These are phyloP conservation scores for Podabrus alpinus DNA, from an alignment of 2,888 invertebrate genomes.

Conservation along the genomic window DNA sequence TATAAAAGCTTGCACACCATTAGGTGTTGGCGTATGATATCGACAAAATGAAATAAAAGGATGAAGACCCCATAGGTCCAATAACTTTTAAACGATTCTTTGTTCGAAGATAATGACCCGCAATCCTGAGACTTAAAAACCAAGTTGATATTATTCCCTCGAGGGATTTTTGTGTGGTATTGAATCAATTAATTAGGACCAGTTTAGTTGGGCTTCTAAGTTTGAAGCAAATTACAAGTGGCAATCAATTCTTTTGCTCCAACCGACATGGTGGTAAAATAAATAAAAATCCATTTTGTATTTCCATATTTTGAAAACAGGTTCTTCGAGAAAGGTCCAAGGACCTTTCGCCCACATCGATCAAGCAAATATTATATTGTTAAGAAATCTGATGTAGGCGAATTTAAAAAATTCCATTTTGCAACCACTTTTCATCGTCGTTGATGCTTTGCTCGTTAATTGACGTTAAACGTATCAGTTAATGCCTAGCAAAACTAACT, in stretches of 20 bases:
- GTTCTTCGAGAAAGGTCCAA: conserved; percentile 20
- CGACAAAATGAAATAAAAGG: neutral
- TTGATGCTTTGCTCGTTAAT: neutral
- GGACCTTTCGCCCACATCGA: conserved; percentile 27
- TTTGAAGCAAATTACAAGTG: neutral
- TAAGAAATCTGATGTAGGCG: neutral
- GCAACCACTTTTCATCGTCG: neutral
- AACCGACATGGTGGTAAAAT: conserved; percentile 1
- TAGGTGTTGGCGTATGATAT: neutral
- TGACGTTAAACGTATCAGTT: neutral
- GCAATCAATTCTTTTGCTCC: neutral
- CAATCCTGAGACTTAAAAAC: neutral
- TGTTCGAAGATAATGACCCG: conserved; percentile 3
- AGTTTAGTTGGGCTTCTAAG: neutral
- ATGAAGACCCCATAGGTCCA: neutral
- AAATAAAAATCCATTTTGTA: conserved; percentile 12
- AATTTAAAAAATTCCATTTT: neutral
- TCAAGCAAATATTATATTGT: neutral
- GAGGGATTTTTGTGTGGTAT: neutral
- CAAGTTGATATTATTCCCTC: neutral
- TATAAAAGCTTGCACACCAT: neutral
- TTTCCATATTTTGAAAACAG: conserved; percentile 27
- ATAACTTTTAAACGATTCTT: neutral
- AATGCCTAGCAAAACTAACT: neutral
- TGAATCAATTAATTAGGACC: conserved; percentile 2